phyloP scores from a whole-genome alignment of 30 jellyfish, hydroid and myxozoan genomes.

The Cassiopea xamachana region DNA sequence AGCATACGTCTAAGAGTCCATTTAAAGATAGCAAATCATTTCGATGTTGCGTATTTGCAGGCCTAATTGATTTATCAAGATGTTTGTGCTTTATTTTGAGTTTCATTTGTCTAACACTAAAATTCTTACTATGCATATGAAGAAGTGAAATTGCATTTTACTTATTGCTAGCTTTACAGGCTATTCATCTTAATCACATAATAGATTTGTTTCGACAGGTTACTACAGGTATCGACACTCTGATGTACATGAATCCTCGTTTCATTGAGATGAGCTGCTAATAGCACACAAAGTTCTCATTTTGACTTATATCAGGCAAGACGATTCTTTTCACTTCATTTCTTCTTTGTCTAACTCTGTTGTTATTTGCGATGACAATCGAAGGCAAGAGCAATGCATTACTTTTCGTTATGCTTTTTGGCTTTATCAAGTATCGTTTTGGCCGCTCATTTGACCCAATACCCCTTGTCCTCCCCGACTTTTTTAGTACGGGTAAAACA shows the following conservation, averaged over 20 bases:
- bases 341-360: neutral
- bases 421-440: neutral
- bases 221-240: neutral
- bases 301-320: neutral
- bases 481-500: slow-evolving; percentile 16
- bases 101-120: too few species aligned
- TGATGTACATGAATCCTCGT: neutral
- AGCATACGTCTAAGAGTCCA: too few species aligned
- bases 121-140: too few species aligned
- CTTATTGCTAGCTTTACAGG: too few species aligned
- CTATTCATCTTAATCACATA: too few species aligned
- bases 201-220: too few species aligned
- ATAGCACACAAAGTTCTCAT: neutral
- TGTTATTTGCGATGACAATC: neutral
- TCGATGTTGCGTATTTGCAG: too few species aligned
- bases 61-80: too few species aligned
- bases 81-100: too few species aligned
- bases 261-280: neutral
- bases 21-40: too few species aligned
- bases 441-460: neutral
- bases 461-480: neutral
- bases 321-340: neutral
- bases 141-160: too few species aligned
- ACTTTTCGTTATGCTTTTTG: neutral
- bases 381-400: slow-evolving; percentile 7